Base-by-base conservation (phyloP, 2,113 vertebrate genomes). In the Cyanoderma ruficeps region DNA sequence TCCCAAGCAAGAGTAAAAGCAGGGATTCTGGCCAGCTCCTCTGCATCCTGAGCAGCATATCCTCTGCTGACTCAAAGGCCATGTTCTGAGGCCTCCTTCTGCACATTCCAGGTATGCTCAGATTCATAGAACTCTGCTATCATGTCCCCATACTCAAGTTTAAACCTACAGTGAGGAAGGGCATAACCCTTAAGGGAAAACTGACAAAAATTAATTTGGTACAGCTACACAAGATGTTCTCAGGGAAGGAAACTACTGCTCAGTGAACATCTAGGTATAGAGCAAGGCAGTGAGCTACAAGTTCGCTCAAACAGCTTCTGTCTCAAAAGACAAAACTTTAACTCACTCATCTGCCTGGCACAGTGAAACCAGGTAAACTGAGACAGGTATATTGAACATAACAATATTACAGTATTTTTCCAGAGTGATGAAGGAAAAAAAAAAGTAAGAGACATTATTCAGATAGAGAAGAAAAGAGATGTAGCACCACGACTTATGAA, bases 41-140 rank as follows among this genome's bases (percentile, higher is more conserved):
- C 33, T 2, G 1, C 25, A 30, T 46, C 50, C n/a, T n/a, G 33
- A 6, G 1, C 2, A 0, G 25, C 25, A n/a, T 1, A 2, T 46
- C 41, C 42, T 63, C 82, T 87, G 44, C 42, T 76, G 46, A 47
- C 5, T n/a, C 2, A 1, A 85, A 79, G 65, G 28, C 10, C n/a
- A 8, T 3, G 1, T 35, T 56, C 30, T 47, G 65, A 35, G 27
- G 61, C 33, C 33, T 47, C 14, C 52, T 55, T 84, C 42, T 75
- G 52, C 47, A 59, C 15, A 25, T 72, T 46, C 52, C 14, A 50
- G 53, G 13, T 35, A 17, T 44, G 27, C 22, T 68, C 44, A 71
- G 41, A 44, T 37, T 68, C 49, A 55, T 7, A 31, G 16, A 76
- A 41, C 19, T 69, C 44, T 44, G 15, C 21, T 71, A 4, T 50